Percentiles rank a stretch among this genome's conserved stretches.
Conservation (phyloP, 2,113 vertebrate species). For the Macrotis lagotis region DNA sequence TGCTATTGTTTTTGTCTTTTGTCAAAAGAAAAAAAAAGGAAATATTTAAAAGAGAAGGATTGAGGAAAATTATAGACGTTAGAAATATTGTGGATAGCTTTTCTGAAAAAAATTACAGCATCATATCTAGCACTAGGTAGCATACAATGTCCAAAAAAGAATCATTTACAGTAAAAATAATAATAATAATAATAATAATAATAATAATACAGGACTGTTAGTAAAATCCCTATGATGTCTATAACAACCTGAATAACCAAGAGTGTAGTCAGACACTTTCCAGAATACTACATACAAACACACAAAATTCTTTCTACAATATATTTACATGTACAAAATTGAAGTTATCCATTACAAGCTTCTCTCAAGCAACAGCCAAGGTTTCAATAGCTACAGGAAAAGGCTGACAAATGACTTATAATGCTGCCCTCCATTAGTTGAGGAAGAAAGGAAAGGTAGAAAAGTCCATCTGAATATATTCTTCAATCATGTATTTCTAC, state of each 20-base stretch:
- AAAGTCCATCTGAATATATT: conserved; percentile 16
- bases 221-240: neutral
- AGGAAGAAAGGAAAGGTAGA: conserved; percentile 23
- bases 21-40: too few relatives aligned
- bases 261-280: neutral
- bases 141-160: neutral
- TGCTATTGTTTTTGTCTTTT: neutral
- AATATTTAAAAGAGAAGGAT: neutral
- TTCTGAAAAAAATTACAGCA: neutral
- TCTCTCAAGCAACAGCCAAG: conserved; percentile 25
- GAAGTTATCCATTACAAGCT: conserved; percentile 3
- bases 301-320: neutral
- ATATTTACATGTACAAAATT: neutral
- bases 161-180: neutral
- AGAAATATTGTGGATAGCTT: neutral
- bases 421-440: conserved; percentile 19
- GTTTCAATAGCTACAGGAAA: conserved; percentile 13
- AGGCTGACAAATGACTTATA: conserved; percentile 34
- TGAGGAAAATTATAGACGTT: neutral
- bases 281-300: neutral
- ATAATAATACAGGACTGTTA: neutral
- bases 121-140: neutral
- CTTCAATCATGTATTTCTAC: neutral
- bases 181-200: neutral
- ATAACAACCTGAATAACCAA: neutral